Base-by-base conservation (phyloP, 2,797 vertebrate species). In the Arrhamphus sclerolepis region DNA sequence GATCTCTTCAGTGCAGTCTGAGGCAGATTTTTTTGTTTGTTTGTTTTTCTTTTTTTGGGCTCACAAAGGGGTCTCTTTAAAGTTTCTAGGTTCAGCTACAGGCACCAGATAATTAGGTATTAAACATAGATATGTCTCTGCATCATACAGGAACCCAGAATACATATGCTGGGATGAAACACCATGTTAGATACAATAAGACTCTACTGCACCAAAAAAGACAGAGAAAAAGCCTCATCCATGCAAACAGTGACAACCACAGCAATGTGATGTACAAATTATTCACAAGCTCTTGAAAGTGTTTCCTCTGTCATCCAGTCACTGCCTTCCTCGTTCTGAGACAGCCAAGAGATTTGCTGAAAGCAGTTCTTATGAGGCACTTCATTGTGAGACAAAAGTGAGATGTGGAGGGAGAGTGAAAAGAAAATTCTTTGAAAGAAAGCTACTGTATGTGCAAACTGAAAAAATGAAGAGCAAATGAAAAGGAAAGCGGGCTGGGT, bases 71-170 rank as follows among this genome's bases (percentile, higher is more conserved):
- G 52, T 46, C 44, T 70, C 56, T 70, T 47, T 68, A 68, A 63
- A 71, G 56, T 72, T 63, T 78, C 34, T 60, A 58, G 55, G 49
- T 75, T 59, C 26, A 49, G 34, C 13, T 38, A 14, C 34, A 38
- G 13, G 77, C 69, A 49, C 18, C 0, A 10, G 71, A 59, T 83
- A 87, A 90, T 85, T 81, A 74, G 82, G 72, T 66, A 72, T 80
- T 66, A 81, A 85, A 81, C 78, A 73, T 73, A 80, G 47, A 86
- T 82, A 69, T 62, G 66, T 70, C 77, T 69, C 75, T 79, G 81
- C 83, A 83, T 76, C 70, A 78, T 58, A 64, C 55, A 70, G 72
- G 75, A 83, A 62, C 68, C 57, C 68, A 2, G 56, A 55, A 71
- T 38, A 38, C 31, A 34, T 34, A 10, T 11, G 34, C 48, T 31